A percentile compares a stretch with the other conserved stretches of the same genome.
Evolutionary conservation across 2,888 invertebrate species (phyloP).

Genomic region (Phortica magna): DNA sequence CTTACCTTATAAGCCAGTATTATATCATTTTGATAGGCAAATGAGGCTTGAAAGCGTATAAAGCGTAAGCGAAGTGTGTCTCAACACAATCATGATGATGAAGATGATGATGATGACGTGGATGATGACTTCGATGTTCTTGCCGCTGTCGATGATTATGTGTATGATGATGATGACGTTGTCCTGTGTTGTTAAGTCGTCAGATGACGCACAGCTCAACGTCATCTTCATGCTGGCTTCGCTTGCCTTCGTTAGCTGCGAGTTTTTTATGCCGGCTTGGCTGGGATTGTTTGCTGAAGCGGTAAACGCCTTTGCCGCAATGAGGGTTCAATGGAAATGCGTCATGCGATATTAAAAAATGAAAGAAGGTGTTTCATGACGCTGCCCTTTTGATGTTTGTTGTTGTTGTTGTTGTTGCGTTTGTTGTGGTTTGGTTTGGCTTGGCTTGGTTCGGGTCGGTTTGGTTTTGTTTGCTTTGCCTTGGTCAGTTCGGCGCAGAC

Average conservation of each 20-base stretch:
- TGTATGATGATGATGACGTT: constrained; percentile 27
- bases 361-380: constrained; percentile 16
- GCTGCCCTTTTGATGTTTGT: constrained; percentile 14
- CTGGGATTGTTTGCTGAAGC: constrained; percentile 40
- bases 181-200: constrained; percentile 4
- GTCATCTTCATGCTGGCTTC: constrained; percentile 34
- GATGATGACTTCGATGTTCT: constrained; percentile 44
- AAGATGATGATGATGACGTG: constrained; percentile 13
- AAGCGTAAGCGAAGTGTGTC: constrained; percentile 33
- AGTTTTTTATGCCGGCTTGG: background rate
- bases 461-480: constrained; percentile 1
- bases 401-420: constrained; percentile 32
- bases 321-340: constrained; percentile 34
- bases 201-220: constrained; percentile 12
- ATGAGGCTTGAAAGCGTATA: constrained; percentile 63
- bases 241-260: background rate
- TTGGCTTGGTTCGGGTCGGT: too few relatives aligned
- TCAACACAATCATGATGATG: background rate
- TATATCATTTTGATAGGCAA: constrained; percentile 70
- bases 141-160: background rate
- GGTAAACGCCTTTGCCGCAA: constrained; percentile 46
- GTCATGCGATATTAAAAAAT: background rate
- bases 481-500: too few relatives aligned
- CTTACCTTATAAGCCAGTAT: constrained; percentile 61
- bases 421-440: constrained; percentile 43